Percentiles rank a stretch among this genome's conserved stretches.
These are phyloP conservation scores for Tuberolachnus salignus DNA, from an alignment of 2,888 invertebrate species.

Conservation along the genomic window DNA sequence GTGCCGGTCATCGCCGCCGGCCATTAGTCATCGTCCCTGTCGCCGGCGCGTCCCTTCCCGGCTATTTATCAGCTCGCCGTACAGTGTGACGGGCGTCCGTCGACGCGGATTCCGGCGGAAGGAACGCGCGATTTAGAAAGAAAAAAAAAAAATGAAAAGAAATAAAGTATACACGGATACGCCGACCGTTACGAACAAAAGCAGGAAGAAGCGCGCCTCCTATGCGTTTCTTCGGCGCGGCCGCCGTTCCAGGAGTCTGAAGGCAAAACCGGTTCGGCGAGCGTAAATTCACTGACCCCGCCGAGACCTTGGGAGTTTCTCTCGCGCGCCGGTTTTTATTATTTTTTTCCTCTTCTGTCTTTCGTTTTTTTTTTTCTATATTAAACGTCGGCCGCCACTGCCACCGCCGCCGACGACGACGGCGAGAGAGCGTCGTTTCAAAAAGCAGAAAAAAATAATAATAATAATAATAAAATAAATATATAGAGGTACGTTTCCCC, in stretches of 20 bases:
- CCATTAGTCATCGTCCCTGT: too few species aligned
- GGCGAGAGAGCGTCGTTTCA: constrained; percentile 20
- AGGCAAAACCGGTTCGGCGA: constrained; percentile 51
- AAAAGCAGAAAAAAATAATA: constrained; percentile 38
- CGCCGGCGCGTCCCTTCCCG: too few species aligned
- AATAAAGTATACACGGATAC: too few species aligned
- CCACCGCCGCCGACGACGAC: too few species aligned
- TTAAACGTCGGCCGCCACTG: constrained; percentile 5
- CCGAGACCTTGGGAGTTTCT: constrained; percentile 56
- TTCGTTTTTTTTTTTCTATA: constrained; percentile 8
- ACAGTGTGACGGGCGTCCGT: not conserved
- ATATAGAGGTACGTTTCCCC: constrained; percentile 24
- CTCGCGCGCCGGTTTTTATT: constrained; percentile 30
- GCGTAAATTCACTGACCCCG: constrained; percentile 56
- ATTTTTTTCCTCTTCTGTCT: not conserved
- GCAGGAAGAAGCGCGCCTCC: constrained; percentile 47
- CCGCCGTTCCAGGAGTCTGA: constrained; percentile 34
- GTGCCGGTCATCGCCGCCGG: too few species aligned
- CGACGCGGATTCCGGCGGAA: too few species aligned
- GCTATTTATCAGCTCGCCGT: too few species aligned
- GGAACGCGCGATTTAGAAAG: too few species aligned
- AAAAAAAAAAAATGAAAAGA: too few species aligned
- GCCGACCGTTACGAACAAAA: constrained; percentile 53
- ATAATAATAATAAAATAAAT: too few species aligned
- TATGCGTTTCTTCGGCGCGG: not conserved